These are phyloP conservation scores for Gobius niger DNA, from an alignment of 2,113 vertebrate species.

Conservation along the genomic window DNA sequence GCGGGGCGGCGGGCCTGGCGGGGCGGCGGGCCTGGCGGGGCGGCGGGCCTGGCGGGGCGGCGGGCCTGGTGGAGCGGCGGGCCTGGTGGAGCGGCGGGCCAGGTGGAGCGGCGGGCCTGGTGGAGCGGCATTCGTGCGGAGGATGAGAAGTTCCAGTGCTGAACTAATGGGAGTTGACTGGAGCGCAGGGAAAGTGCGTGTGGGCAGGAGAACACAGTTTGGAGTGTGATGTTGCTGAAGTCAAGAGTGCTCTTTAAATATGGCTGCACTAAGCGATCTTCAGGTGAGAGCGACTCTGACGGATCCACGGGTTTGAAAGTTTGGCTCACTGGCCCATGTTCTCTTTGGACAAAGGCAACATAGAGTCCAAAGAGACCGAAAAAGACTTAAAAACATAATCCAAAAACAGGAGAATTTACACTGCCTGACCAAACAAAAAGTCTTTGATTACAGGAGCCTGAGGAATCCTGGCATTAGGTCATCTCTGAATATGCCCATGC, in stretches of 20 bases:
- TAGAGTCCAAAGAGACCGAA: not conserved
- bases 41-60: conserved; percentile 38
- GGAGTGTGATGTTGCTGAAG: conserved; percentile 32
- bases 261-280: conserved; percentile 32
- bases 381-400: too few species aligned
- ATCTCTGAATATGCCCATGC: too few species aligned
- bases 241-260: conserved; percentile 37
- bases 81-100: conserved; percentile 39
- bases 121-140: conserved; percentile 50
- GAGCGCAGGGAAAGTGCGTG: conserved; percentile 41
- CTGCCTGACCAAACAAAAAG: too few species aligned
- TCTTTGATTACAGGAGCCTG: too few species aligned
- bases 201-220: conserved; percentile 6
- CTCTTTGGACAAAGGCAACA: not conserved
- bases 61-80: too few species aligned
- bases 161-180: conserved; percentile 54
- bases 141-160: conserved; percentile 35
- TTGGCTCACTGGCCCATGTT: not conserved
- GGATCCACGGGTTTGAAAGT: not conserved
- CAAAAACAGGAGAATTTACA: too few species aligned
- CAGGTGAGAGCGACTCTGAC: conserved; percentile 2
- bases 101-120: conserved; percentile 38
- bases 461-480: too few species aligned
- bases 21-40: too few species aligned
- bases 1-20: conserved; percentile 29